A percentile compares a stretch with the other conserved stretches of the same genome.
Evolutionary conservation across 2,113 vertebrate genomes (phyloP).

Genomic region (Pelecanoides urinatrix): DNA sequence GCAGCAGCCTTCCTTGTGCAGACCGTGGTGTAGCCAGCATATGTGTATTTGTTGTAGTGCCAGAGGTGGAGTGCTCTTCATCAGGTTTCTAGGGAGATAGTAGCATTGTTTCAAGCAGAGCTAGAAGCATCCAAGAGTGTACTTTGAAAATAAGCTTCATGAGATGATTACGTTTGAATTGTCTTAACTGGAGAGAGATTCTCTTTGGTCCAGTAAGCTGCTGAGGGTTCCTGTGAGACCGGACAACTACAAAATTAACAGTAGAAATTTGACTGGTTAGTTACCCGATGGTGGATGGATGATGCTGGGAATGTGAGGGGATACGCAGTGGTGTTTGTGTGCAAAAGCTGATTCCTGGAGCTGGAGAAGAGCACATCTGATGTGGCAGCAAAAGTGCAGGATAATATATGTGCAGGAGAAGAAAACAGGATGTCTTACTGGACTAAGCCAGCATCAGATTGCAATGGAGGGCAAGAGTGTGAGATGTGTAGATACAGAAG

Average conservation of each 20-base stretch:
- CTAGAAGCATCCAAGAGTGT: neutral
- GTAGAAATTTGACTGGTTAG: neutral
- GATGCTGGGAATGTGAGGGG: neutral
- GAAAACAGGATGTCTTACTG: neutral
- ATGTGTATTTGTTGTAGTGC: too few relatives aligned
- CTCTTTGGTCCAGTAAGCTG: neutral
- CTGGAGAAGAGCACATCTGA: neutral
- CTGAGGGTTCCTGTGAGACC: neutral
- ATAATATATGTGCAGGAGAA: neutral
- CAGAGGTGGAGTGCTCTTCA: neutral
- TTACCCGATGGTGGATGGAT: accelerated
- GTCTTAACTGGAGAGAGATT: neutral
- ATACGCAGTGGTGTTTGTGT: neutral
- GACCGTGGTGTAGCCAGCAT: accelerated
- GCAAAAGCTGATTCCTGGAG: neutral
- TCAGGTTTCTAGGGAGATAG: neutral
- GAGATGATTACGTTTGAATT: neutral
- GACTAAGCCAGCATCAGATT: neutral
- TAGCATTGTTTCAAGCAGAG: neutral
- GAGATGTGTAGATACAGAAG: neutral
- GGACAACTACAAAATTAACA: neutral
- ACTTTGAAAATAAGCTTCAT: neutral
- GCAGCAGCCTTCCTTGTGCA: neutral
- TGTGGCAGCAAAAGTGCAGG: neutral
- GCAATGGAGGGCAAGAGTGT: neutral